Conservation (phyloP, 2,113 vertebrate genomes). For the Zosterops lateralis region DNA sequence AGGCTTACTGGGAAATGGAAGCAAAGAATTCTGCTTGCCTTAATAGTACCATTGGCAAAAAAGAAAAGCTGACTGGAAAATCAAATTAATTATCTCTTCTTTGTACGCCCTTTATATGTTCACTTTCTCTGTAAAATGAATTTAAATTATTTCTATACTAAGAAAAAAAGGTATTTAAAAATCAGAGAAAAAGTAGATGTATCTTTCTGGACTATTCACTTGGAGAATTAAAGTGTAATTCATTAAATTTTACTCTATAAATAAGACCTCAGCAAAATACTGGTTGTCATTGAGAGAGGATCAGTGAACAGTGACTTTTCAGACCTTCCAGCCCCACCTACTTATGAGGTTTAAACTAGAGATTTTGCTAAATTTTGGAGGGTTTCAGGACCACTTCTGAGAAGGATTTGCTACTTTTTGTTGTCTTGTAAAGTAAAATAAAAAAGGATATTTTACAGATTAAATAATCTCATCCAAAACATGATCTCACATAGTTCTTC, state of each 20-base stretch:
- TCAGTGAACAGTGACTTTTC: background rate
- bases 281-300: background rate
- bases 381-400: background rate
- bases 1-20: background rate
- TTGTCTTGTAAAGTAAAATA: background rate
- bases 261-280: background rate
- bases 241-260: background rate
- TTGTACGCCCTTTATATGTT: background rate
- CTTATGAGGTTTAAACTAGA: background rate
- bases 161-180: background rate
- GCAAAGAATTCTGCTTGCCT: background rate
- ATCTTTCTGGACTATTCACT: background rate
- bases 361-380: background rate
- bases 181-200: background rate
- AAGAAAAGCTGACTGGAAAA: slow-evolving; percentile 37
- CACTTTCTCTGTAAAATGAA: slow-evolving; percentile 8
- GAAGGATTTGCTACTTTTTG: background rate
- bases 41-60: slow-evolving; percentile 15
- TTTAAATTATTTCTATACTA: background rate
- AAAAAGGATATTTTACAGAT: background rate
- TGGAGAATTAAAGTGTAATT: background rate
- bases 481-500: background rate
- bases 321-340: background rate
- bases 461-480: background rate
- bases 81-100: slow-evolving; percentile 19